These are phyloP conservation scores for Tangara arthus DNA, from an alignment of 2,797 vertebrate species.

Conservation along the genomic window DNA sequence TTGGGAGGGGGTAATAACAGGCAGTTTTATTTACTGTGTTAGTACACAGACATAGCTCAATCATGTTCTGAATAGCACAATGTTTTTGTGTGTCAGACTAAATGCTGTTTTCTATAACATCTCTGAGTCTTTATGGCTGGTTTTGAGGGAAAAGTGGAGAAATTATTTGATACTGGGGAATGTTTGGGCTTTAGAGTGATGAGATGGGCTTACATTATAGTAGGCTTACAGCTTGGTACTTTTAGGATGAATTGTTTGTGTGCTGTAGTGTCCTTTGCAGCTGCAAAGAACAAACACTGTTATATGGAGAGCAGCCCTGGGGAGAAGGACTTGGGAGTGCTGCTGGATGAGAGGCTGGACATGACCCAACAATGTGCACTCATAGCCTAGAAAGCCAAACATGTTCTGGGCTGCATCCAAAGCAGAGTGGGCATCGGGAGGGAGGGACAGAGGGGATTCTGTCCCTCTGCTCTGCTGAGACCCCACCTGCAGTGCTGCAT, in stretches of 20 bases:
- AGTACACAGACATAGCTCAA: neutral
- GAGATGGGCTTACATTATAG: neutral
- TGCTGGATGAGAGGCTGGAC: neutral
- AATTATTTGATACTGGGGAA: neutral
- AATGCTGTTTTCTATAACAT: neutral
- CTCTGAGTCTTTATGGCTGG: neutral
- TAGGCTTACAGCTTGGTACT: neutral
- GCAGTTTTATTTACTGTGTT: neutral
- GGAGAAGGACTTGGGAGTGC: neutral
- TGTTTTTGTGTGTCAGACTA: neutral
- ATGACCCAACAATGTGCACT: neutral
- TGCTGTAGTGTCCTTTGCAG: neutral
- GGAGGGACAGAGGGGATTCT: neutral
- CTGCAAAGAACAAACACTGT: neutral
- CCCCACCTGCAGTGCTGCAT: no score
- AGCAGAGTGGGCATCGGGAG: neutral
- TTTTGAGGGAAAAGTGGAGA: neutral
- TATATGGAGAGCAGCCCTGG: neutral
- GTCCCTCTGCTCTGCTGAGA: neutral
- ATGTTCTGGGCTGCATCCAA: neutral
- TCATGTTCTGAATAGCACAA: neutral
- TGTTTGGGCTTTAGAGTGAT: neutral
- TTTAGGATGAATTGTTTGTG: neutral
- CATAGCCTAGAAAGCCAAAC: neutral
- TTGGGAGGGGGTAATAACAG: neutral